These are phyloP conservation scores for Drosophila neutralis DNA, from an alignment of 2,888 invertebrate genomes.

Conservation along the genomic window DNA sequence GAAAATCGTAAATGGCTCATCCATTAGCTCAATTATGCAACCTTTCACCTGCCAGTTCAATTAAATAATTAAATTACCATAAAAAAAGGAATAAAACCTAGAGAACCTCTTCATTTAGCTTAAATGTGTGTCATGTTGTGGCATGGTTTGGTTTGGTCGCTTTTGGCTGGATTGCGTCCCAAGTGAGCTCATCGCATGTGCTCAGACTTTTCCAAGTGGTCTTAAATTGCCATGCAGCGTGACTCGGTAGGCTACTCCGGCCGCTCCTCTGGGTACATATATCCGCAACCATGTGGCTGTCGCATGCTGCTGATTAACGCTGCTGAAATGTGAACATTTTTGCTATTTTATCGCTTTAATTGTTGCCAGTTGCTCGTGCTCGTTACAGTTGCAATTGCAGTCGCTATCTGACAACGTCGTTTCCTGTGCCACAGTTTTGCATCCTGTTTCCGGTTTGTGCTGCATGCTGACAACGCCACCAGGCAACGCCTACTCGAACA, in stretches of 20 bases:
- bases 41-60: constrained; percentile 35
- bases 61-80: constrained; percentile 44
- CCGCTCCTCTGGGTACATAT: constrained; percentile 23
- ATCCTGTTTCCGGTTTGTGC: constrained; percentile 64
- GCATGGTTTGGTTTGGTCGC: neutral
- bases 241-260: neutral
- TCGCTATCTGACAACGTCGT: constrained; percentile 20
- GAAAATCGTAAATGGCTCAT: constrained; percentile 36
- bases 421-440: constrained; percentile 77
- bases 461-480: constrained; percentile 11
- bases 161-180: constrained; percentile 33
- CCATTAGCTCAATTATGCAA: constrained; percentile 69
- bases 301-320: constrained; percentile 70
- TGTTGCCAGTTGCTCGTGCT: constrained; percentile 59
- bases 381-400: constrained; percentile 24
- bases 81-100: neutral
- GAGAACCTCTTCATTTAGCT: constrained; percentile 21
- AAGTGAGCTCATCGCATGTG: constrained; percentile 67
- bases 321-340: constrained; percentile 68
- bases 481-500: constrained; percentile 31
- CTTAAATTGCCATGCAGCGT: constrained; percentile 44
- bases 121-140: constrained; percentile 67
- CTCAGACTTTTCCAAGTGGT: constrained; percentile 60
- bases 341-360: constrained; percentile 76
- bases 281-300: constrained; percentile 40